These are phyloP conservation scores for Prosapia bicincta DNA, from an alignment of 2,888 invertebrate genomes.

Conservation along the genomic window DNA sequence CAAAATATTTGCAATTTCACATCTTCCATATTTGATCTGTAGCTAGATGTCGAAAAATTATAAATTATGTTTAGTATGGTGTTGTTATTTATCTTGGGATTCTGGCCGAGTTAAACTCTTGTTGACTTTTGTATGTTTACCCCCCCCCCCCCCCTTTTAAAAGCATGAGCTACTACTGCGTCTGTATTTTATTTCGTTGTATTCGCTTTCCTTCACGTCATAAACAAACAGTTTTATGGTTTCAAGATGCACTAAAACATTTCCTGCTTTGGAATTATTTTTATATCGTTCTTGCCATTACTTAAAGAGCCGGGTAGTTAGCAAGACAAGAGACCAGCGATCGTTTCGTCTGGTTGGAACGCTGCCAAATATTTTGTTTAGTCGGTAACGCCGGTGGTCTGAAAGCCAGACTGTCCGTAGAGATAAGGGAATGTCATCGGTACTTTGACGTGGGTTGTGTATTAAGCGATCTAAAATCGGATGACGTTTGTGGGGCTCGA, in stretches of 20 bases:
- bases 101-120: too few species aligned
- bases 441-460: neutral
- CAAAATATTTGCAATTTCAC: too few species aligned
- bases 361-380: neutral
- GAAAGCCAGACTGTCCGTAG: neutral
- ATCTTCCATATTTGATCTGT: too few species aligned
- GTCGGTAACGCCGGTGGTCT: neutral
- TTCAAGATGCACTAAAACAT: neutral
- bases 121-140: neutral
- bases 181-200: neutral
- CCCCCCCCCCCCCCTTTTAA: neutral
- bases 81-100: too few species aligned
- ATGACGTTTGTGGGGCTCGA: neutral
- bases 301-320: neutral
- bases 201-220: neutral
- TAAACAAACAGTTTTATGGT: neutral
- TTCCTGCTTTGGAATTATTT: neutral
- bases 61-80: too few species aligned
- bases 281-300: neutral
- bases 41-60: too few species aligned
- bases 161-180: neutral
- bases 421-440: neutral
- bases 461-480: neutral
- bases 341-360: neutral
- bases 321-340: neutral